Evolutionary conservation across 2,113 vertebrate species (phyloP), one percentile per base, ranked within the genome.

Genomic region (Tinamus guttatus): DNA sequence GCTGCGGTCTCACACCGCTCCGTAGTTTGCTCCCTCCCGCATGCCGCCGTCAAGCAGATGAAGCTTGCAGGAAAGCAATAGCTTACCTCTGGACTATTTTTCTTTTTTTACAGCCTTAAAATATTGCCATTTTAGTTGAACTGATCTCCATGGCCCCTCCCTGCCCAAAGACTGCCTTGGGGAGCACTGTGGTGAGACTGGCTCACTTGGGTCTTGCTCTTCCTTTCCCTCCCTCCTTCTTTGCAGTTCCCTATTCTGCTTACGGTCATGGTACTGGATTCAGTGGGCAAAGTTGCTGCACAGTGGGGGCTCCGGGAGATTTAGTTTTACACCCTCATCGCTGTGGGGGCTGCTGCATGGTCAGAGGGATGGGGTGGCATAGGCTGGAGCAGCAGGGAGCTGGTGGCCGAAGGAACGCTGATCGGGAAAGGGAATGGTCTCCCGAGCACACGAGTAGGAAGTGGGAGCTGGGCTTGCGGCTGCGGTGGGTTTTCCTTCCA

Each of bases 341-440:
- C 22, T 68, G 13, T 21, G 4, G 24, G 34, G 62, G 38, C 36
- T 40, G 62, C 25, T 25, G 62, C 36, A 34, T 13, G 24, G 34
- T n/a, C 0, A 1, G 13, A 22, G 0, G 1, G 5, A 38, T 3
- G 24, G 41, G 28, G 14, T 1, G 3, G 45, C 1, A 8, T 20
- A 22, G 28, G 43, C 64, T 75, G 54, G 74, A 62, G 20, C 0
- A 0, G 7, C 0, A 0, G 41, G 34, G 40, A 71, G 45, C 45
- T 75, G 30, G 1, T 2, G 69, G 41, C 51, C 41, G 54, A 43
- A 24, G 47, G 32, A 79, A 11, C 3, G 0, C 14, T 12, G 11
- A 1, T 7, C 43, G 36, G 28, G 19, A 28, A 36, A 62, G 62
- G 47, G 65, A 75, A n/a, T 11, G 13, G 32, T 56, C 47, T 41